These are phyloP conservation scores for Neodiprion pinetum DNA, from an alignment of 1,140 invertebrate genomes.

Conservation along the genomic window DNA sequence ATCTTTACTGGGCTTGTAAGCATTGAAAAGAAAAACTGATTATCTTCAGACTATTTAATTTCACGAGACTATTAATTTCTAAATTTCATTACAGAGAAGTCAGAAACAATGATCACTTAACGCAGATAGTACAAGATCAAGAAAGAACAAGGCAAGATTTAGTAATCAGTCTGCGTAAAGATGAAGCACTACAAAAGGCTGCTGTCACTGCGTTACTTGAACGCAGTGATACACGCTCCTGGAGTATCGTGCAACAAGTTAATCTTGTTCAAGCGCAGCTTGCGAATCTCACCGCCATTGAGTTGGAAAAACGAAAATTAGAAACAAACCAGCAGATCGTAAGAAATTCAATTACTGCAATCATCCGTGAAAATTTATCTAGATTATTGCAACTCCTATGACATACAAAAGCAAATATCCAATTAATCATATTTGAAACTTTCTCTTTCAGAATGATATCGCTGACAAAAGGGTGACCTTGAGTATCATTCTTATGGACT, in stretches of 20 bases:
- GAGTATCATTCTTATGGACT: constrained; percentile 73
- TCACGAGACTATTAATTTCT: background rate
- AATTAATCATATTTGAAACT: constrained; percentile 20
- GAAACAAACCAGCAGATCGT: constrained; percentile 74
- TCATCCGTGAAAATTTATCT: constrained; percentile 21
- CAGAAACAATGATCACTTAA: constrained; percentile 66
- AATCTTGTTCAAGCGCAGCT: constrained; percentile 78
- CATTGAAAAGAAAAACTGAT: constrained; percentile 14
- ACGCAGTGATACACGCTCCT: constrained; percentile 76
- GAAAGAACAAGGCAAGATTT: constrained; percentile 67
- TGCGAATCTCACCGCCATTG: constrained; percentile 75
- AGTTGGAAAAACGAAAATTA: constrained; percentile 75
- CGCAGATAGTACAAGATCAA: constrained; percentile 67
- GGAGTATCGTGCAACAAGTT: constrained; percentile 81
- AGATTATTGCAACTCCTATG: constrained; percentile 16
- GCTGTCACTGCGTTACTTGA: constrained; percentile 76
- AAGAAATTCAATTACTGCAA: constrained; percentile 28
- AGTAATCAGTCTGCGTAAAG: constrained; percentile 67
- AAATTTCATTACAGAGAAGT: constrained; percentile 57
- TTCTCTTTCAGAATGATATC: constrained; percentile 68
- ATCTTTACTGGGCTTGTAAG: constrained; percentile 62
- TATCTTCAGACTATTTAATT: constrained; percentile 1
- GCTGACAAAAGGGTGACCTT: constrained; percentile 75
- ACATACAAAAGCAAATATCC: constrained; percentile 22
- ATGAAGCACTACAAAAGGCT: constrained; percentile 76